These are phyloP conservation scores for Lordiphosa collinella DNA, from an alignment of 1,140 invertebrate genomes.

Conservation along the genomic window DNA sequence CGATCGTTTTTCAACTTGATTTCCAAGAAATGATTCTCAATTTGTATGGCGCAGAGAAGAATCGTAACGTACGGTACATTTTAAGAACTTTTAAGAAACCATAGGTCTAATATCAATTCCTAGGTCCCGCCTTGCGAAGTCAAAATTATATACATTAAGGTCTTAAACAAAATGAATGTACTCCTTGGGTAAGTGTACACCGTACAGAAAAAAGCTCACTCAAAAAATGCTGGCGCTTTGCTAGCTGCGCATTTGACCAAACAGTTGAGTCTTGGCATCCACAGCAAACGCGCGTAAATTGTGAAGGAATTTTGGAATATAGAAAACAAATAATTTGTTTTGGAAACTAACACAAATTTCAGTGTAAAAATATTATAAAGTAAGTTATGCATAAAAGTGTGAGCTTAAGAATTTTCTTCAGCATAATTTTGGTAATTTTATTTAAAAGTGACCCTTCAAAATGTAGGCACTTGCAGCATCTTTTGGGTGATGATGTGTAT, in stretches of 20 bases:
- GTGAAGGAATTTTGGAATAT: conserved; percentile 14
- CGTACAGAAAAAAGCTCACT: conserved; percentile 54
- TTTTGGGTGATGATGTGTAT: too few relatives aligned
- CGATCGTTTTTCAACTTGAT: too few relatives aligned
- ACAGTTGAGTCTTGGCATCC: conserved; percentile 67
- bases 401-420: neutral
- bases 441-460: neutral
- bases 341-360: neutral
- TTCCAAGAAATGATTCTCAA: too few relatives aligned
- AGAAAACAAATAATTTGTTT: conserved; percentile 7
- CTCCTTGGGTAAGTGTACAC: neutral
- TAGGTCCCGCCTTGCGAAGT: too few relatives aligned
- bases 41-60: too few relatives aligned
- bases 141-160: too few relatives aligned
- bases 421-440: neutral
- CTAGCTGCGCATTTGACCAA: conserved; percentile 66
- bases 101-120: too few relatives aligned
- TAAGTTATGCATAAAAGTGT: conserved; percentile 13
- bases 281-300: conserved; percentile 53
- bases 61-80: too few relatives aligned
- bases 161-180: too few relatives aligned
- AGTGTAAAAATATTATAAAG: neutral
- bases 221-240: conserved; percentile 41
- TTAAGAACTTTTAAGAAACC: too few relatives aligned
- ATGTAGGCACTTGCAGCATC: too few relatives aligned